Conservation (phyloP, 23 tunicate species). For the Halocynthia roretzi region DNA sequence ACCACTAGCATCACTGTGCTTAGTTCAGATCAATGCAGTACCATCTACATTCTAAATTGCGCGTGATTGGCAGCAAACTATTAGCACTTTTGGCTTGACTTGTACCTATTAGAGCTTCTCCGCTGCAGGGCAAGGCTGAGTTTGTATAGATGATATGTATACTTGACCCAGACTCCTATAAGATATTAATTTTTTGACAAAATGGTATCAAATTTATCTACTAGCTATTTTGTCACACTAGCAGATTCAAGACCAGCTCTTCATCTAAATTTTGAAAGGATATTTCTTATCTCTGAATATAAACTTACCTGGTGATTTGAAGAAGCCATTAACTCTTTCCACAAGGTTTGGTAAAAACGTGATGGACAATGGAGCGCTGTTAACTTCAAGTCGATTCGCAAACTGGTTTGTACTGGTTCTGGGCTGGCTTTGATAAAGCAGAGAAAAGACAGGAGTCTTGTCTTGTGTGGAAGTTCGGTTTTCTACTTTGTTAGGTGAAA, state of each 20-base stretch:
- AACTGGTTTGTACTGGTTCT: constrained; percentile 9
- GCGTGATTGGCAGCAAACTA: no score
- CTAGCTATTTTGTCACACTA: no score
- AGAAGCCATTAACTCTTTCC: constrained; percentile 60
- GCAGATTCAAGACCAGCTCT: no score
- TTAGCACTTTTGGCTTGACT: no score
- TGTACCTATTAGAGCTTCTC: no score
- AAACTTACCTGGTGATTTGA: constrained; percentile 31
- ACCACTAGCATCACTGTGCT: no score
- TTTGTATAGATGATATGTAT: no score
- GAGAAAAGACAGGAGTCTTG: constrained; percentile 39
- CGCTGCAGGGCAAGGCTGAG: no score
- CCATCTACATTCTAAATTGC: no score
- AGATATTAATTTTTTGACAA: background rate
- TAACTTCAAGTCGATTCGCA: constrained; percentile 50
- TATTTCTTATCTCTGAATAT: background rate
- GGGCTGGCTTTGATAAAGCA: constrained; percentile 72
- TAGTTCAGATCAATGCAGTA: no score
- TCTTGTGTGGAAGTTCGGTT: background rate
- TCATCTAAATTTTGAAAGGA: no score
- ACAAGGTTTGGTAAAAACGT: constrained; percentile 65
- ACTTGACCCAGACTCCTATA: no score
- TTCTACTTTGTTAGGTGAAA: background rate
- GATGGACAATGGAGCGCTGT: constrained; percentile 61
- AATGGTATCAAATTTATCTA: background rate